A percentile compares a stretch with the other conserved stretches of the same genome.
phyloP scores from a whole-genome alignment of 1,140 invertebrate species.

The Agrilus planipennis region DNA sequence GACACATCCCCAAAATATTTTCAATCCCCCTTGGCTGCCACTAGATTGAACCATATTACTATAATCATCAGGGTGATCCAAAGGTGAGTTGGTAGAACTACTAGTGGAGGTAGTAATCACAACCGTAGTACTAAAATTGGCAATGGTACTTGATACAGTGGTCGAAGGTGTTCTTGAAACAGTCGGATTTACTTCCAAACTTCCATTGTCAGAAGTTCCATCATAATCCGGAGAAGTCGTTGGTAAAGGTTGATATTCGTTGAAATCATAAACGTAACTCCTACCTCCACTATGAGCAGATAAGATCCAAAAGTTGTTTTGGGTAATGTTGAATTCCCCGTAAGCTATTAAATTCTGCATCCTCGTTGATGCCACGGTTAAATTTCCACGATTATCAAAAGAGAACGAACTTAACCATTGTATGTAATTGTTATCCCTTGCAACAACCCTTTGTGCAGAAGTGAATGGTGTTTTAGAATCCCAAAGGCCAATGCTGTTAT shows the following conservation, averaged over 20 bases:
- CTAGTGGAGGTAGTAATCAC: too few relatives aligned
- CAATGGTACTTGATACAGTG: too few relatives aligned
- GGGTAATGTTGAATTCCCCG: conserved; percentile 17
- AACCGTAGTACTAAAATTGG: too few relatives aligned
- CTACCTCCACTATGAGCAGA: conserved; percentile 36
- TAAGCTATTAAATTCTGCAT: conserved; percentile 44
- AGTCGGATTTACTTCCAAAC: too few relatives aligned
- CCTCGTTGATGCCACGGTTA: conserved; percentile 53
- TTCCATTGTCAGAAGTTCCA: too few relatives aligned
- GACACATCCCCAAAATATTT: too few relatives aligned
- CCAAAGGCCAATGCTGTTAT: conserved; percentile 54
- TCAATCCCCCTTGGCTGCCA: too few relatives aligned
- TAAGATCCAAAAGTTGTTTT: conserved; percentile 32
- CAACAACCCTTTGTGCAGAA: conserved; percentile 41
- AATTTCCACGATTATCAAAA: conserved; percentile 48
- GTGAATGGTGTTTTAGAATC: conserved; percentile 39
- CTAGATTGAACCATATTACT: too few relatives aligned
- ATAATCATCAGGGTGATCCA: too few relatives aligned
- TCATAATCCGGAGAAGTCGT: too few relatives aligned
- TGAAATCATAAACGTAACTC: conserved; percentile 46
- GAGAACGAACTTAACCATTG: conserved; percentile 61
- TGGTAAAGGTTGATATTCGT: background rate
- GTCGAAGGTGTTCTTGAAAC: too few relatives aligned
- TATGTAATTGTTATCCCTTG: conserved; percentile 49
- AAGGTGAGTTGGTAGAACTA: too few relatives aligned